phyloP scores from a whole-genome alignment of 2,113 vertebrate genomes.

The Tupaia tana region DNA sequence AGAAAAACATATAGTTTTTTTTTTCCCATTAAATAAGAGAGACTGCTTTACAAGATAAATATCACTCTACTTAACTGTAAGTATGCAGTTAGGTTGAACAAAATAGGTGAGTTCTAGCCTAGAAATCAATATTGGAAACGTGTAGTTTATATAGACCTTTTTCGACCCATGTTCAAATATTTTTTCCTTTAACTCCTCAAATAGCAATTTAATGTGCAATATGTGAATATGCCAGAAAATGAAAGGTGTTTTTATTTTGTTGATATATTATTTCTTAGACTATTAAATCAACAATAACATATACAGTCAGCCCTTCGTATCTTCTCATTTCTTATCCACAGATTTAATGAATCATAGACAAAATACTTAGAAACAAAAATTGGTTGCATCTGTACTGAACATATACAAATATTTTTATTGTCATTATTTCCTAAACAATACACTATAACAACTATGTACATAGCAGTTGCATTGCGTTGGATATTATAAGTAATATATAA shows the following conservation, averaged over 20 bases:
- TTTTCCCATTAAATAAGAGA: constrained; percentile 41
- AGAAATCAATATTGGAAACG: not conserved
- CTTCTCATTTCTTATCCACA: no score
- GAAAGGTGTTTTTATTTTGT: not conserved
- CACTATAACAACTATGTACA: no score
- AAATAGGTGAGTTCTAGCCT: not conserved
- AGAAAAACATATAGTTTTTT: constrained; percentile 5
- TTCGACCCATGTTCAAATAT: not conserved
- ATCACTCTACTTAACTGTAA: not conserved
- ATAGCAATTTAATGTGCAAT: constrained; percentile 24
- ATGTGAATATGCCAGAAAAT: not conserved
- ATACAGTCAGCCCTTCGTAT: not conserved
- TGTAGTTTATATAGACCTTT: not conserved
- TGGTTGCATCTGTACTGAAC: no score
- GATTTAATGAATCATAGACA: no score
- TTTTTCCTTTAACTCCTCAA: constrained; percentile 32
- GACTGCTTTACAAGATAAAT: not conserved
- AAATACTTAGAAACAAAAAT: no score
- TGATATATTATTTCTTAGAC: not conserved
- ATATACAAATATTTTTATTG: no score
- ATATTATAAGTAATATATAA: no score
- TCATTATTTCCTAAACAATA: no score
- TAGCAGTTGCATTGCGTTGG: no score
- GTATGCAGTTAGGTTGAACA: not conserved
- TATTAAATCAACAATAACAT: not conserved